These are phyloP conservation scores for Capitulum mitella DNA, from an alignment of 2,888 invertebrate genomes.

Conservation along the genomic window DNA sequence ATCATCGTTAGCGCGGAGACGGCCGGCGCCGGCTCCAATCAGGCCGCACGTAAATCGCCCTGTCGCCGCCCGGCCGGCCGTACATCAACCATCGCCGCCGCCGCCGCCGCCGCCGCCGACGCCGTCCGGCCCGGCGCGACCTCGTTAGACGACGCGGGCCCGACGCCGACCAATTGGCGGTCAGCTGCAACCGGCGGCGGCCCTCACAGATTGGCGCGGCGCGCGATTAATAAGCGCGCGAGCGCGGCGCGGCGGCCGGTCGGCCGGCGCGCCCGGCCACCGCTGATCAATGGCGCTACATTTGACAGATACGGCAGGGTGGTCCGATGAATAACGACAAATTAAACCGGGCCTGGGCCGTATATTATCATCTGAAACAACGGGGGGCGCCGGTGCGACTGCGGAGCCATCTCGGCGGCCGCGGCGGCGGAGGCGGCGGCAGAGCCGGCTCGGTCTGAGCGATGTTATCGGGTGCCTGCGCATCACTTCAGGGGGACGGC, in stretches of 20 bases:
- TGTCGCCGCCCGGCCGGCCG: too few species aligned
- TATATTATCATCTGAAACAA: neutral
- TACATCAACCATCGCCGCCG: too few species aligned
- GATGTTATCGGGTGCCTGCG: too few species aligned
- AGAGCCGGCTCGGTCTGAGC: neutral
- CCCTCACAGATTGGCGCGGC: too few species aligned
- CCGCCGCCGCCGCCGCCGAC: too few species aligned
- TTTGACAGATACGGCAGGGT: conserved; percentile 13
- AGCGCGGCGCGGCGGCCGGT: neutral
- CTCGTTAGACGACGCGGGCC: too few species aligned
- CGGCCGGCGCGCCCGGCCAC: neutral
- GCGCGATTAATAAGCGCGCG: too few species aligned
- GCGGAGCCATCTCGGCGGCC: neutral
- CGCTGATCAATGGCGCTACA: conserved; percentile 15
- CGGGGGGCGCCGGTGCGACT: neutral
- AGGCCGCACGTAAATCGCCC: neutral
- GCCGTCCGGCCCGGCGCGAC: too few species aligned
- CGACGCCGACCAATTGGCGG: too few species aligned
- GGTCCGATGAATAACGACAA: conserved; percentile 21
- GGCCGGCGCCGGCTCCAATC: neutral
- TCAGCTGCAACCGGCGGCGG: too few species aligned
- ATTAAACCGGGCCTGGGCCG: conserved; percentile 8
- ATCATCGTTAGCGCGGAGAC: conserved; percentile 7
- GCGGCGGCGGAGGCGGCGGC: neutral
- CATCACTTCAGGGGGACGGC: too few species aligned